Conservation (phyloP, 2,888 invertebrate species). For the Terebella lapidaria region DNA sequence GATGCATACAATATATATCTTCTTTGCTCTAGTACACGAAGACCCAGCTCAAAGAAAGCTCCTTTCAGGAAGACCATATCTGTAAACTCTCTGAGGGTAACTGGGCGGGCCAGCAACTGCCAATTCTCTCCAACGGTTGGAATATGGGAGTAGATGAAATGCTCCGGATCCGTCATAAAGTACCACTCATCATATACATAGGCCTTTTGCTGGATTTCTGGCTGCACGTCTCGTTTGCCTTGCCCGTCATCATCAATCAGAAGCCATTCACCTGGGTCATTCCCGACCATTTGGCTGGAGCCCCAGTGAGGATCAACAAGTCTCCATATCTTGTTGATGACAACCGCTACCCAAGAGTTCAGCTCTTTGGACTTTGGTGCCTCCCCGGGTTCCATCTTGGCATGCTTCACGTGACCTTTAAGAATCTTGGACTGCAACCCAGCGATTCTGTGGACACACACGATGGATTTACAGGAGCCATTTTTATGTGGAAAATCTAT, state of each 20-base stretch:
- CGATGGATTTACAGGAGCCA: no score
- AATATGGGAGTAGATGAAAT: constrained; percentile 8
- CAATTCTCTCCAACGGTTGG: constrained; percentile 3
- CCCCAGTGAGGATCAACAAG: constrained; percentile 8
- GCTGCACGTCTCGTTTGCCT: not conserved
- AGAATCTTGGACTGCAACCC: not conserved
- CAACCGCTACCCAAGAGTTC: constrained; percentile 7
- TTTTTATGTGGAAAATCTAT: no score
- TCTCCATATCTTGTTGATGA: constrained; percentile 7
- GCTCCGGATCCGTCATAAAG: constrained; percentile 11
- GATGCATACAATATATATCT: not conserved
- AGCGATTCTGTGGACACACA: no score
- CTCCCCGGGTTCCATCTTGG: not conserved
- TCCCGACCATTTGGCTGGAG: not conserved
- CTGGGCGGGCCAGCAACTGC: constrained; percentile 9
- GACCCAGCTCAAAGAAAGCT: constrained; percentile 10
- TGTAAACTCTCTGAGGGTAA: constrained; percentile 1
- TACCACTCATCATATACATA: constrained; percentile 6
- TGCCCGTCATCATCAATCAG: constrained; percentile 6
- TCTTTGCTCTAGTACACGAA: not conserved
- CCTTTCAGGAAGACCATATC: constrained; percentile 8
- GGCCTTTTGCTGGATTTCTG: not conserved
- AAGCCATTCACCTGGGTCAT: constrained; percentile 5
- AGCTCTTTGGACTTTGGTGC: not conserved
- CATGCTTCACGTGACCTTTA: not conserved